Evolutionary conservation across 2,113 vertebrate species (phyloP).

Genomic region (Tragelaphus buxtoni): DNA sequence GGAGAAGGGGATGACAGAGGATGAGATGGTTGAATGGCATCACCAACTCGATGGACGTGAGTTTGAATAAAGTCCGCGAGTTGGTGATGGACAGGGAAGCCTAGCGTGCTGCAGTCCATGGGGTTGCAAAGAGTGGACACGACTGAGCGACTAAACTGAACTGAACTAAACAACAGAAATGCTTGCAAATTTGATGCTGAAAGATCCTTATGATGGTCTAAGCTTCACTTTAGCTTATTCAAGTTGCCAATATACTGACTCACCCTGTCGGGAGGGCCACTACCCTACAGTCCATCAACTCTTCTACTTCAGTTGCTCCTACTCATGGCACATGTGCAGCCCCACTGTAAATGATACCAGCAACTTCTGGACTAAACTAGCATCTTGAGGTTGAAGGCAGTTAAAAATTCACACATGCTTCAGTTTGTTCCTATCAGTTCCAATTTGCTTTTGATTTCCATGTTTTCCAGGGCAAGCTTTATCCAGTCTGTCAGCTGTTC

Average conservation of each 20-base stretch:
- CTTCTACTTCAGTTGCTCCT: neutral
- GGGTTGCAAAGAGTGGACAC: neutral
- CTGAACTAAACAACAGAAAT: neutral
- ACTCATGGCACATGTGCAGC: neutral
- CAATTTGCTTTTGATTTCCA: neutral
- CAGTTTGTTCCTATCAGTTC: neutral
- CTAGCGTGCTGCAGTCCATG: neutral
- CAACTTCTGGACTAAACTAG: neutral
- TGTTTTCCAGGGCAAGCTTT: neutral
- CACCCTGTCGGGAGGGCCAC: rapidly evolving
- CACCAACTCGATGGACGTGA: neutral
- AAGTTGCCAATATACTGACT: neutral
- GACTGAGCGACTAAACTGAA: neutral
- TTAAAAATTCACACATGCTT: neutral
- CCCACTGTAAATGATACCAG: neutral
- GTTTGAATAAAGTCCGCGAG: neutral
- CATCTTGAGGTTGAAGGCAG: neutral
- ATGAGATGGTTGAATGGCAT: neutral
- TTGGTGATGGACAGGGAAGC: neutral
- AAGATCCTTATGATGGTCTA: neutral
- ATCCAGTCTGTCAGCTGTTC: neutral
- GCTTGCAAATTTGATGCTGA: neutral
- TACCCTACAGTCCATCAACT: neutral
- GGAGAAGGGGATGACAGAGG: neutral
- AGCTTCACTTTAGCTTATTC: neutral